Percentiles rank a stretch among this genome's conserved stretches.
These are phyloP conservation scores for Dolichoris vasculosae DNA, from an alignment of 1,140 invertebrate genomes.

Conservation along the genomic window DNA sequence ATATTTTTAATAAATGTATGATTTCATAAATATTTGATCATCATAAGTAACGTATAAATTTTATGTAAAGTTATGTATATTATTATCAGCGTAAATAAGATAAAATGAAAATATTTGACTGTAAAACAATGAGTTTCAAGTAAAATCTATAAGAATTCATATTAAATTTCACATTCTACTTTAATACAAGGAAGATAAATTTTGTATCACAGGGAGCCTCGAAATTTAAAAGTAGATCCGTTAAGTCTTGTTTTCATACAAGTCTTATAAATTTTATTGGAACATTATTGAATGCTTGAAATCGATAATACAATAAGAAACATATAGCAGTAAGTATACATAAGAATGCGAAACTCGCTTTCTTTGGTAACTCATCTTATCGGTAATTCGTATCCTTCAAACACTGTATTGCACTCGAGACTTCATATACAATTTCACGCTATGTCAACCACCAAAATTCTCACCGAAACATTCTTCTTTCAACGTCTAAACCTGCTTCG, in stretches of 20 bases:
- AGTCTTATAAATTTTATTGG: not conserved
- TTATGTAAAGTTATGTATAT: not conserved
- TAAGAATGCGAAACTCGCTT: not conserved
- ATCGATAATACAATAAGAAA: not conserved
- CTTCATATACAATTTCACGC: constrained; percentile 41
- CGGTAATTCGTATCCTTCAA: not conserved
- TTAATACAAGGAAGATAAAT: not conserved
- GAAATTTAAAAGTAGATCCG: not conserved
- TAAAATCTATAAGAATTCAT: not conserved
- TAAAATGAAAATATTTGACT: not conserved
- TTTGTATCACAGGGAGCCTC: not conserved
- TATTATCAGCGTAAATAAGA: not conserved
- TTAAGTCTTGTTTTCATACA: not conserved
- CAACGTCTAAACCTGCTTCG: not conserved
- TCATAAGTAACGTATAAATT: too few relatives aligned
- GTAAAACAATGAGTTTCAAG: not conserved
- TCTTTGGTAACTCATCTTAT: too few relatives aligned
- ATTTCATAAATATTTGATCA: too few relatives aligned
- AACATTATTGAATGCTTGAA: too few relatives aligned
- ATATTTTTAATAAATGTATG: too few relatives aligned
- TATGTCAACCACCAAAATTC: constrained; percentile 29
- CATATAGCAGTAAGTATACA: not conserved
- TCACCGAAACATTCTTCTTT: not conserved
- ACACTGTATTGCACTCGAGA: not conserved
- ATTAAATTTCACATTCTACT: not conserved